phyloP scores from a whole-genome alignment of 1,140 invertebrate genomes.

The Atta colombica region DNA sequence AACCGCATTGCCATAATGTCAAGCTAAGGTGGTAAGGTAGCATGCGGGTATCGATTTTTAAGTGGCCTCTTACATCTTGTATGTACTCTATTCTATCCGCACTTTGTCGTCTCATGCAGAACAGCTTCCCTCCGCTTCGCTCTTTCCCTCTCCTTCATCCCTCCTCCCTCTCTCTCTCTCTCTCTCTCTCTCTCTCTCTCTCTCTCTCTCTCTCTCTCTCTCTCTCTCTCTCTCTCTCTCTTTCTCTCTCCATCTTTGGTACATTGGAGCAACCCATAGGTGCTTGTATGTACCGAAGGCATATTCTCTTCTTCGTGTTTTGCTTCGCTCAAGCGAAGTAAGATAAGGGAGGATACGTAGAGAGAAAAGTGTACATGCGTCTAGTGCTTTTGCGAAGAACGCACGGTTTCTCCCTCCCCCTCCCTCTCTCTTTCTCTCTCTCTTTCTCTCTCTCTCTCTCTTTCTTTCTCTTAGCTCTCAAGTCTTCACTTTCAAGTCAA shows the following conservation, averaged over 20 bases:
- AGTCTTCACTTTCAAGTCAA: conserved; percentile 8
- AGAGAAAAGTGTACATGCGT: conserved; percentile 53
- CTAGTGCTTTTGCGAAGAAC: conserved; percentile 57
- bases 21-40: neutral
- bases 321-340: conserved; percentile 68
- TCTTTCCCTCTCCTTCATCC: too few species aligned
- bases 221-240: neutral
- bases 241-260: conserved; percentile 27
- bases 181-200: too few species aligned
- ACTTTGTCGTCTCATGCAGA: conserved; percentile 26
- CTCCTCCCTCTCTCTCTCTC: neutral
- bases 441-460: neutral
- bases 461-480: neutral
- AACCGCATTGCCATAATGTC: conserved; percentile 37
- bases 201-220: neutral
- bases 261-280: neutral
- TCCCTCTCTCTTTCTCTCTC: neutral
- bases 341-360: conserved; percentile 59
- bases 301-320: conserved; percentile 65
- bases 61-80: conserved; percentile 55
- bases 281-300: conserved; percentile 38
- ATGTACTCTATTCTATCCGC: conserved; percentile 23
- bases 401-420: neutral
- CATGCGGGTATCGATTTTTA: conserved; percentile 55
- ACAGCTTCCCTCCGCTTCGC: conserved; percentile 12